A percentile compares a stretch with the other conserved stretches of the same genome.
These are phyloP conservation scores for Pseudocheirus occidentalis DNA, from an alignment of 2,797 vertebrate species.

Conservation along the genomic window DNA sequence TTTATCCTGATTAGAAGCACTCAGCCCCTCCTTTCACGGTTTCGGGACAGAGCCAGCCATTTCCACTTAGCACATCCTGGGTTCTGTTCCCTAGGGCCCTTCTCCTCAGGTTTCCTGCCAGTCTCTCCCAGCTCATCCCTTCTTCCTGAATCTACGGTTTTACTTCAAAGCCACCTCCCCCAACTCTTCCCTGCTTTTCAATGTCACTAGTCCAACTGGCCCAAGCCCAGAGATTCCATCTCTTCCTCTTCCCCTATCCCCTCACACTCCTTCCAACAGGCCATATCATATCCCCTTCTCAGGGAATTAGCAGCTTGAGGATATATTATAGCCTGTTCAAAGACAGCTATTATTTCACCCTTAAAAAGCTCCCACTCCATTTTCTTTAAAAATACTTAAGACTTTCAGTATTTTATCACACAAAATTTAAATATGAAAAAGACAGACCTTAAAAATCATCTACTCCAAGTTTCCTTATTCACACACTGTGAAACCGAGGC, in stretches of 20 bases:
- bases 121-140: not conserved
- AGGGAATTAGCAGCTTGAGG: conserved; percentile 8
- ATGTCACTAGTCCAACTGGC: not conserved
- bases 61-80: conserved; percentile 8
- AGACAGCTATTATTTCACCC: not conserved
- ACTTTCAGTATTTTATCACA: not conserved
- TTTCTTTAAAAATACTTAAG: not conserved
- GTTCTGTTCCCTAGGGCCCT: not conserved
- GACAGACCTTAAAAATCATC: not conserved
- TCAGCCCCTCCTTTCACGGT: not conserved
- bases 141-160: not conserved
- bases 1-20: not conserved
- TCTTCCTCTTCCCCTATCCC: not conserved
- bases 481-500: not conserved
- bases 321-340: not conserved
- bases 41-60: not conserved
- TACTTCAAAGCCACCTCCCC: not conserved
- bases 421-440: not conserved
- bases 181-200: not conserved
- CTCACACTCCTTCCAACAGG: not conserved
- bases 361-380: not conserved
- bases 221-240: not conserved
- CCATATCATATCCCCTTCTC: not conserved
- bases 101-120: conserved; percentile 1
- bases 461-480: not conserved